Evolutionary conservation across 2,797 vertebrate genomes (phyloP).

Genomic region (Choloepus didactylus): DNA sequence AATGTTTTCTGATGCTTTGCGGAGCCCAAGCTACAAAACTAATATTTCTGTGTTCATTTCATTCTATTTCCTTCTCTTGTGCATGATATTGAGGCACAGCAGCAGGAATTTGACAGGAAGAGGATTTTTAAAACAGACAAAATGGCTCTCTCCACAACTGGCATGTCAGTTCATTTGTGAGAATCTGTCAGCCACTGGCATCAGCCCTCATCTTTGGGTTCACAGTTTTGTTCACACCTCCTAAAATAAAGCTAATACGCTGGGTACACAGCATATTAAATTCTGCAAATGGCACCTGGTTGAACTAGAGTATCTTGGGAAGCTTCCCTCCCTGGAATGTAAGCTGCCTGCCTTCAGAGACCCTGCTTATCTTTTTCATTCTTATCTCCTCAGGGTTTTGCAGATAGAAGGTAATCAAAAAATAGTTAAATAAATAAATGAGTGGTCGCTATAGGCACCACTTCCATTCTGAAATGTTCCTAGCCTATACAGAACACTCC

Average conservation of each 20-base stretch:
- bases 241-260: conserved; percentile 68
- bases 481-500: neutral
- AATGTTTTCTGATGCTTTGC: conserved; percentile 30
- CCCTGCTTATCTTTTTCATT: neutral
- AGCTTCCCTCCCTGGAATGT: neutral
- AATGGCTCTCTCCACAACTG: conserved; percentile 33
- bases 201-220: neutral
- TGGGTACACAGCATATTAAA: neutral
- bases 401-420: neutral
- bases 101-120: conserved; percentile 47
- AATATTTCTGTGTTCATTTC: conserved; percentile 49
- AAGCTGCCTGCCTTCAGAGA: neutral
- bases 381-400: neutral
- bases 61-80: conserved; percentile 27
- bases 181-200: conserved; percentile 24
- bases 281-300: neutral
- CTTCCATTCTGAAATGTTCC: neutral
- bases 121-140: conserved; percentile 52
- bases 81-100: neutral
- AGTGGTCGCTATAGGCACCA: neutral
- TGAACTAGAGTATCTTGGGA: neutral
- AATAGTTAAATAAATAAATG: neutral
- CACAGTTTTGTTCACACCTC: conserved; percentile 48
- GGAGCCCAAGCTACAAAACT: conserved; percentile 12
- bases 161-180: conserved; percentile 1